Conservation (phyloP, 2,113 vertebrate species). For the Bostrychus sinensis region DNA sequence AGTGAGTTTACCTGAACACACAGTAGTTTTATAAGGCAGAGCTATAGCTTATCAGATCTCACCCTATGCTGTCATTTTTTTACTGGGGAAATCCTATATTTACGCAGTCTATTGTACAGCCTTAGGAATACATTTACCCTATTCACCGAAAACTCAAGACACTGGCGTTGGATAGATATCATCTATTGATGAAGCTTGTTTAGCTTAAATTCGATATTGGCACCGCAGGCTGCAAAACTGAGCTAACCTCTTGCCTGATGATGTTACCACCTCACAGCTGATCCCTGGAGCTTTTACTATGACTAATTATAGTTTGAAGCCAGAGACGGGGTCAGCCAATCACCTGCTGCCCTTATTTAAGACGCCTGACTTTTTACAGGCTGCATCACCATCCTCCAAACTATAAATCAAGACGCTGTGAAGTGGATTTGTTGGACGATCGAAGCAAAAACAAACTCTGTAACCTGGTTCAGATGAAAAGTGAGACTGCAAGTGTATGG, state of each 20-base stretch:
- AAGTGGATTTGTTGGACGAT: constrained; percentile 15
- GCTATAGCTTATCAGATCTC: too few species aligned
- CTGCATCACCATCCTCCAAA: constrained; percentile 41
- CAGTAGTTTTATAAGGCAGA: too few species aligned
- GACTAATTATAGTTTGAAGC: constrained; percentile 73
- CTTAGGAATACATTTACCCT: too few species aligned
- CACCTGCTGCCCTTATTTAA: constrained; percentile 52
- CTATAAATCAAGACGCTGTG: constrained; percentile 48
- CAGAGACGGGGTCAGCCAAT: constrained; percentile 37
- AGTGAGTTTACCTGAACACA: too few species aligned
- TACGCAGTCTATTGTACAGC: too few species aligned
- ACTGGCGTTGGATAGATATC: not conserved
- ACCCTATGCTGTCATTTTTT: too few species aligned
- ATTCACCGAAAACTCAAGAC: not conserved
- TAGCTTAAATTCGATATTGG: not conserved
- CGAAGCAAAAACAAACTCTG: constrained; percentile 3
- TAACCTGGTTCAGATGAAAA: not conserved
- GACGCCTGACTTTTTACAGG: constrained; percentile 31
- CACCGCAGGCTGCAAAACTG: not conserved
- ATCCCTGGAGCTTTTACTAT: constrained; percentile 47
- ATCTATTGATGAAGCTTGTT: not conserved
- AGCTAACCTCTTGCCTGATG: constrained; percentile 34
- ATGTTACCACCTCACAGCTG: constrained; percentile 48
- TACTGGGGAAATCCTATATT: too few species aligned
- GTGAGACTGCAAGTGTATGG: not conserved